Percentiles rank a stretch among this genome's conserved stretches.
phyloP scores from a whole-genome alignment of 2,113 vertebrate genomes.

The Montifringilla adamsi region DNA sequence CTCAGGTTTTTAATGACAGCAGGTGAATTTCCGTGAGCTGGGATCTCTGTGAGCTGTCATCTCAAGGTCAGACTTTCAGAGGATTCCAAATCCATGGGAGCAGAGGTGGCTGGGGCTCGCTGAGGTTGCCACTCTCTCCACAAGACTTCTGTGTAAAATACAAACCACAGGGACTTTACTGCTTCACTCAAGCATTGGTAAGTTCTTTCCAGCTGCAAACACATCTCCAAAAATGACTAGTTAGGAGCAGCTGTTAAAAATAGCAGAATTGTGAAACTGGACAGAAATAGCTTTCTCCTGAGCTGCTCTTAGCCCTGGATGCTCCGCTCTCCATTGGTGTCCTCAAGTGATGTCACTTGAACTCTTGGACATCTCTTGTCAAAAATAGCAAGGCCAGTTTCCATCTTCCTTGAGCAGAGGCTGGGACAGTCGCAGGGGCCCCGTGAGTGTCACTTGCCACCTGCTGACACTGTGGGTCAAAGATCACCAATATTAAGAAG shows the following conservation, averaged over 20 bases:
- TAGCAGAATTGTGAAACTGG: background rate
- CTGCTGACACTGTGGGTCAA: background rate
- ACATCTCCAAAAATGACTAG: background rate
- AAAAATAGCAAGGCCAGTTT: background rate
- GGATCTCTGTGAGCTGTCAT: background rate
- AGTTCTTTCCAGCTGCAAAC: background rate
- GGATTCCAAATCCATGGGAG: background rate
- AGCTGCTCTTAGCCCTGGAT: background rate
- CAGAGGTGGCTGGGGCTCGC: background rate
- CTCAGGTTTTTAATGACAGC: background rate
- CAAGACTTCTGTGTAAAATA: background rate
- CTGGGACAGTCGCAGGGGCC: background rate
- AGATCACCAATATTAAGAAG: background rate
- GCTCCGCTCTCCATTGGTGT: background rate
- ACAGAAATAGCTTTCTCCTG: background rate
- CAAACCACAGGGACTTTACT: background rate
- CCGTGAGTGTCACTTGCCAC: background rate
- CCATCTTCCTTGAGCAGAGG: background rate
- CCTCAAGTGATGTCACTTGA: background rate
- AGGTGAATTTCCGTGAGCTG: background rate
- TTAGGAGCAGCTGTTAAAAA: background rate
- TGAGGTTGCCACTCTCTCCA: background rate
- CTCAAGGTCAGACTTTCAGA: background rate
- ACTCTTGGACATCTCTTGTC: background rate
- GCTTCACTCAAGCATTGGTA: background rate